Percentiles rank a stretch among this genome's conserved stretches.
Evolutionary conservation across 2,113 vertebrate species (phyloP).

Genomic region (Turdus rufiventris): DNA sequence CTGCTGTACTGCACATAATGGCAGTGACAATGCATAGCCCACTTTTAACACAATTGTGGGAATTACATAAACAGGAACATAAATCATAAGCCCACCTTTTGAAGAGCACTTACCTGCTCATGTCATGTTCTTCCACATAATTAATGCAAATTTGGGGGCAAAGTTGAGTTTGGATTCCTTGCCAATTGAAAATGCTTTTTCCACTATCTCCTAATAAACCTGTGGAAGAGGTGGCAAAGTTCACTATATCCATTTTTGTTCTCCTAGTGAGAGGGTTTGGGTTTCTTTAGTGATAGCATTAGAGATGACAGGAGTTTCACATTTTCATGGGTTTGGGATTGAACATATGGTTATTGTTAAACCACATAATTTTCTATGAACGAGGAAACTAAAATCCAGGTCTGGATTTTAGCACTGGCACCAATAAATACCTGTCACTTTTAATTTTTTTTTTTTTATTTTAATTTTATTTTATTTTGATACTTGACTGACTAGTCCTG

Average conservation of each 20-base stretch:
- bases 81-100: neutral
- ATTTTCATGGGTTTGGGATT: neutral
- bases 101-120: neutral
- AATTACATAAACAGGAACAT: neutral
- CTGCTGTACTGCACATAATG: neutral
- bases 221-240: neutral
- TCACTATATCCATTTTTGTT: neutral
- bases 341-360: neutral
- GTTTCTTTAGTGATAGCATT: neutral
- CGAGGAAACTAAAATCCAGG: fast-evolving
- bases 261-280: neutral
- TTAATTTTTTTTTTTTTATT: too few species aligned
- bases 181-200: neutral
- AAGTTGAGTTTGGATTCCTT: neutral
- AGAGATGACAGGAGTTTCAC: neutral
- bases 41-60: neutral
- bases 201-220: neutral
- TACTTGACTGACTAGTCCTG: neutral
- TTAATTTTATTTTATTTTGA: neutral
- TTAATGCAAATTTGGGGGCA: neutral
- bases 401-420: neutral
- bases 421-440: neutral
- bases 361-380: neutral
- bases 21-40: neutral
- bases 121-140: neutral